Evolutionary conservation across 1,140 invertebrate genomes (phyloP), one percentile per base, ranked within the genome.

Genomic region (Heliconius hewitsoni): DNA sequence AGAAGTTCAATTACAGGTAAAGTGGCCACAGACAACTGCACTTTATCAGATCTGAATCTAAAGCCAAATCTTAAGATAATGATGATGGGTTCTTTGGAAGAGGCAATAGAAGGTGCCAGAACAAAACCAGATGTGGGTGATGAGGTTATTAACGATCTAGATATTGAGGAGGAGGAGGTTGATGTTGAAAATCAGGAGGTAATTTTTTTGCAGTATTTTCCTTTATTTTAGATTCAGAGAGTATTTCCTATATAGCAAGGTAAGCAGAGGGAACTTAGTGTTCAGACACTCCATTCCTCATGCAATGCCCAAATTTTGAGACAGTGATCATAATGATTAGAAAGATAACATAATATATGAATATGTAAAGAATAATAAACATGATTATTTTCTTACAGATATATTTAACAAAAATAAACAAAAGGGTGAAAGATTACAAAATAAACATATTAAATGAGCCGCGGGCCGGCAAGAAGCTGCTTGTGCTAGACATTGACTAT

Each of bases 401-500:
- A 30, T 97, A 97, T 88, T 87, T 97, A 83, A 95, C 96, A 11
- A 97, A 98, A 95, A 96, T 99, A 77, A 96, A 98, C 81, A 97
- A 96, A 82, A 95, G 98, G 85, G 96, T 99, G n/a, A 96, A 96
- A 81, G 97, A 98, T 57, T 99, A 99, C 90, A 96, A 98, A 90
- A 97, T 99, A 50, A 97, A 96, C 60, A 95, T 98, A 76, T 81
- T 99, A 23, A 98, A 98, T 95, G 96, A 97, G 77, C 96, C 98
- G 11, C 94, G 98, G 60, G 95, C 96, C 11, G 97, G 96, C 50
- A 99, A 98, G 91, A 99, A 99, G 87, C 94, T 99, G 13, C 94
- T 99, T 4, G 98, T 99, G 1, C 94, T 99, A 42, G 99, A 99
- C 90, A 99, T 99, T 88, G 99, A 99, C 93, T 99, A 99, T 87